A percentile compares a stretch with the other conserved stretches of the same genome.
Evolutionary conservation across 2,888 invertebrate genomes (phyloP).

Genomic region (Elgonia sp.): DNA sequence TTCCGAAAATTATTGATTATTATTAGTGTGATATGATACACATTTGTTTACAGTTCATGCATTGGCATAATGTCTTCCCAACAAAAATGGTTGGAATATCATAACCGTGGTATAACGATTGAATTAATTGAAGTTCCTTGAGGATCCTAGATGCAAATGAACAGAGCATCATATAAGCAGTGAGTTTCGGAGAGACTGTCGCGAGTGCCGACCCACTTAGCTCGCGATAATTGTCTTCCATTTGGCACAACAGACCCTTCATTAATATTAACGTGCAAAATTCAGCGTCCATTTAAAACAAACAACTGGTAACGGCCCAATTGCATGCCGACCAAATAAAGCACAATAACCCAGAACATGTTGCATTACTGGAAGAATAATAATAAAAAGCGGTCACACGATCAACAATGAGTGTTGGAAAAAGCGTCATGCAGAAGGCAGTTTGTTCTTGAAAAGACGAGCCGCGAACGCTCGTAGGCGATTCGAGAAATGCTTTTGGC

Average conservation of each 20-base stretch:
- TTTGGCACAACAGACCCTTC: slow-evolving; percentile 49
- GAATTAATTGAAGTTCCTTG: slow-evolving; percentile 21
- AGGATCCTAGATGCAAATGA: slow-evolving; percentile 45
- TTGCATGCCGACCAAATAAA: slow-evolving; percentile 26
- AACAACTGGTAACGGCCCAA: slow-evolving; percentile 33
- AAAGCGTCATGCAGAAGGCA: slow-evolving; percentile 39
- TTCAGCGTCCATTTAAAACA: slow-evolving; percentile 29
- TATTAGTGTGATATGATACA: no score
- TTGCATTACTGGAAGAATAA: slow-evolving; percentile 28
- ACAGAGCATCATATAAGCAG: slow-evolving; percentile 7
- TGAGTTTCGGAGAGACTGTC: slow-evolving; percentile 17
- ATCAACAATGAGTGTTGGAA: slow-evolving; percentile 33
- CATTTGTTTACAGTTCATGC: no score
- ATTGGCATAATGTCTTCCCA: not conserved
- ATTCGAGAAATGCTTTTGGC: slow-evolving; percentile 71
- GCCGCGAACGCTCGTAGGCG: slow-evolving; percentile 50
- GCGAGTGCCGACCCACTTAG: slow-evolving; percentile 21
- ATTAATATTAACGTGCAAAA: slow-evolving; percentile 48
- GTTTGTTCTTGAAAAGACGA: slow-evolving; percentile 49
- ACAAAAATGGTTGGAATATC: not conserved
- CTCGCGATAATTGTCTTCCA: slow-evolving; percentile 53
- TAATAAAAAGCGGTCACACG: slow-evolving; percentile 51
- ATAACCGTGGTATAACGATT: not conserved
- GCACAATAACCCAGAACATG: slow-evolving; percentile 38
- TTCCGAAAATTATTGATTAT: no score